phyloP scores from a whole-genome alignment of 2,113 vertebrate species.

The Ranitomeya imitator region DNA sequence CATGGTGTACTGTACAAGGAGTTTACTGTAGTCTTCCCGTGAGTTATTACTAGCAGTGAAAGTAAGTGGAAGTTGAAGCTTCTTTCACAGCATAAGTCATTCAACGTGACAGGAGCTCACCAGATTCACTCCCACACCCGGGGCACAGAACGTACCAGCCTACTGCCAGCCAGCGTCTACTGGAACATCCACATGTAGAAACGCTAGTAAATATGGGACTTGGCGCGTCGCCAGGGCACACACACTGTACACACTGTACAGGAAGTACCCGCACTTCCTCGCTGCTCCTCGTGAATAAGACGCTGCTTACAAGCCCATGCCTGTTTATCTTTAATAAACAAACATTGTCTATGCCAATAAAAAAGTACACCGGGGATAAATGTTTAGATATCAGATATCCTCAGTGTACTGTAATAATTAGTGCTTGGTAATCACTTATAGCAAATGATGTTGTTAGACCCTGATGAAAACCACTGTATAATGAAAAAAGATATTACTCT shows the following conservation, averaged over 20 bases:
- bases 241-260: slow-evolving; percentile 25
- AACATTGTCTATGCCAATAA: not conserved
- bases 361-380: not conserved
- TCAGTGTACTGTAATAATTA: not conserved
- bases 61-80: not conserved
- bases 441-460: not conserved
- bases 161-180: slow-evolving; percentile 1
- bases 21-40: not conserved
- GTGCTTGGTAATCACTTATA: not conserved
- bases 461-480: no score
- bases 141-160: slow-evolving; percentile 19
- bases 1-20: slow-evolving; percentile 12
- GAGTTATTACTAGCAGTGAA: slow-evolving; percentile 5
- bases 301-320: not conserved
- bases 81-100: slow-evolving; percentile 10
- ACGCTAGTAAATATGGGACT: not conserved
- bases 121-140: not conserved
- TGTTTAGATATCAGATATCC: not conserved
- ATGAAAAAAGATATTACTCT: no score
- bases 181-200: slow-evolving; percentile 7
- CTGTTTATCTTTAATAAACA: not conserved
- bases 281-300: not conserved
- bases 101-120: slow-evolving; percentile 24
- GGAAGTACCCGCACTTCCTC: slow-evolving; percentile 10
- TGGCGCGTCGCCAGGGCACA: not conserved